Base-by-base conservation (phyloP, 2,888 invertebrate species). In the Amaurobius ferox region DNA sequence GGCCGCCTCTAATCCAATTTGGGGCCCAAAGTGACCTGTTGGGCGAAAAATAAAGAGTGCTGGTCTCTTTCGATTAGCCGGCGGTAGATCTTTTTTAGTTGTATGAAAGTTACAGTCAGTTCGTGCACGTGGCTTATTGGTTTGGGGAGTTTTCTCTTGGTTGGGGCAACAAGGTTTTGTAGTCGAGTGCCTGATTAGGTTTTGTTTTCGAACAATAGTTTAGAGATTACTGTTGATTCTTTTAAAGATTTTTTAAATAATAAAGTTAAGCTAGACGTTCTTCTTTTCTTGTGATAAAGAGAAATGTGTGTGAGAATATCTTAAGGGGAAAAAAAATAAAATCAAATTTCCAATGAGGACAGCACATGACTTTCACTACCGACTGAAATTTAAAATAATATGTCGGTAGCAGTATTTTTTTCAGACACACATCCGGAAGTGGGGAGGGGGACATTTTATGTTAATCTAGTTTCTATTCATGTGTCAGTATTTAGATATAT, bases 1-100 rank as follows among this genome's bases (percentile, higher is more conserved):
- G 83, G 83, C 77, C 83, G 77, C 77, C 83, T 77, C 83, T 85
- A 85, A 85, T 85, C 83, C 83, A 85, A 85, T 85, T 85, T 85
- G 83, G 77, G 29, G 71, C 64, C 39, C 83, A 23, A 71, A 85
- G 83, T 85, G 83, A 85, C 83, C 83, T 85, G 83, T 85, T 85
- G 83, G 83, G 77, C 66, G 28, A 67, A 66, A 76, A 83, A 83
- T 83, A 83, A 83, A 83, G 76, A 72, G 80, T 39, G 39, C 83
- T 55, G 83, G 76, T 72, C 83, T 64, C 67, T 85, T 85, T 85
- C 77, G 83, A 85, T 85, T 85, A 85, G 83, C 39, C 32, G 29
- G 39, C 64, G 76, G 68, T 74, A 76, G 61, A 40, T 62, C 62
- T 72, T 66, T 77, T 48, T 67, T 29, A 35, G 32, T 72, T 44